These are phyloP conservation scores for Yoshiicerus persimilis DNA, from an alignment of 1,140 invertebrate genomes.

Conservation along the genomic window DNA sequence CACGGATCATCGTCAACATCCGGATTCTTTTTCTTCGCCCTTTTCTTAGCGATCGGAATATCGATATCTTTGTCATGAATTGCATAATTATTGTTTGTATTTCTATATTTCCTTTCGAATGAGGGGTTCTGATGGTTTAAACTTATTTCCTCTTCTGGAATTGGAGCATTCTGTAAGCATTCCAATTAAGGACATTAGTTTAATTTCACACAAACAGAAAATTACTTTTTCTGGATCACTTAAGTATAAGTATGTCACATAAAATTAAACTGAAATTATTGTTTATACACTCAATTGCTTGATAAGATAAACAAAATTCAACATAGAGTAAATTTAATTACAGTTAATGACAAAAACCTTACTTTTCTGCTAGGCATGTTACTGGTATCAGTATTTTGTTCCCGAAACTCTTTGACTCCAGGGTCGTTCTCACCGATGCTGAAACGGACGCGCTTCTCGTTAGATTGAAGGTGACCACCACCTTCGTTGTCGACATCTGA, in stretches of 20 bases:
- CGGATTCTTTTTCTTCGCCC: background rate
- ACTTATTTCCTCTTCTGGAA: background rate
- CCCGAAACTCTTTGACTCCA: background rate
- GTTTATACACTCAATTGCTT: too few species aligned
- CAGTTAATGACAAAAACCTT: background rate
- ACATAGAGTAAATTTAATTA: too few species aligned
- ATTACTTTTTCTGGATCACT: too few species aligned
- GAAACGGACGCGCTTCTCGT: background rate
- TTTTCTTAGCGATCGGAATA: background rate
- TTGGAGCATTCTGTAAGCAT: background rate
- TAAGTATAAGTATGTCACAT: too few species aligned
- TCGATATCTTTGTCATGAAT: background rate
- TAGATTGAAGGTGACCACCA: slow-evolving; percentile 28
- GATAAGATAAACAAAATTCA: too few species aligned
- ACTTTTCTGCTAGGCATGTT: background rate
- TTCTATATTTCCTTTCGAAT: background rate
- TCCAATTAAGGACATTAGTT: background rate
- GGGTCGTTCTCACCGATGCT: background rate
- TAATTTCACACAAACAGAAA: too few species aligned
- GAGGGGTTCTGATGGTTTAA: background rate
- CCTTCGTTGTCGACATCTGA: background rate
- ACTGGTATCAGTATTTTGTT: too few species aligned
- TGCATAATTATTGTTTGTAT: background rate
- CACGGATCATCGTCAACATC: background rate
- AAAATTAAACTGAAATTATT: too few species aligned